Base-by-base conservation (phyloP, 1,140 invertebrate genomes). In the Eriocheir sinensis region DNA sequence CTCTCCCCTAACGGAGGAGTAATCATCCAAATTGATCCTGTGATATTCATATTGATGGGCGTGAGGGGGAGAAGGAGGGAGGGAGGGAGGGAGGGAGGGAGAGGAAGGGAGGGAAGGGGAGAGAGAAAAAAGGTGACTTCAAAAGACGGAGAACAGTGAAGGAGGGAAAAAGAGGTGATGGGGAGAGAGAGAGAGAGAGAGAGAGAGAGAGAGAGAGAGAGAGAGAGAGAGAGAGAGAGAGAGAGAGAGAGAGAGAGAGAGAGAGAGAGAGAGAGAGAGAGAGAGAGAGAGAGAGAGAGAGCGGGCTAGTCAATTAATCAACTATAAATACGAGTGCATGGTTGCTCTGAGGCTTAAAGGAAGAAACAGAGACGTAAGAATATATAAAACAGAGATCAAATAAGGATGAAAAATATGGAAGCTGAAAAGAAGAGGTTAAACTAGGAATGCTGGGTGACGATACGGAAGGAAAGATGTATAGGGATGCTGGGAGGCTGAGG, bases 21-120 rank as follows among this genome's bases (percentile, higher is more conserved):
- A 93, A 93, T 93, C 91, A 93, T 34, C 91, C 81, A 93, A 93
- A 93, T 93, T 93, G 91, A 93, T 93, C 91, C 81, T 93, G 91
- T 93, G 91, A 93, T 93, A 93, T 83, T 93, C 85, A 86, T 85
- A 93, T 93, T 83, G 91, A 93, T 93, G 53, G 79, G 79, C 53
- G 81, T 36, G 53, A 34, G 9, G 30, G 89, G 30, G 89, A 6
- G 48, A 3, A 79, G 21, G 91, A 83, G 79, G 36, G 40, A 12
- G n/a, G 30, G 34, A n/a, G 40, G 44, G 38, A 36, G 9, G 60
- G 34, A 40, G 34, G 15, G 60, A 91, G 60, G 9, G 36, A 38
- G 38, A 15, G 38, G 21, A 27, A 21, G 38, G 32, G 40, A 81
- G 79, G 38, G 79, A 81, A n/a, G 38, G 91, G 40, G 30, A 12